phyloP scores from a whole-genome alignment of 2,797 vertebrate species.

The Picus viridis region DNA sequence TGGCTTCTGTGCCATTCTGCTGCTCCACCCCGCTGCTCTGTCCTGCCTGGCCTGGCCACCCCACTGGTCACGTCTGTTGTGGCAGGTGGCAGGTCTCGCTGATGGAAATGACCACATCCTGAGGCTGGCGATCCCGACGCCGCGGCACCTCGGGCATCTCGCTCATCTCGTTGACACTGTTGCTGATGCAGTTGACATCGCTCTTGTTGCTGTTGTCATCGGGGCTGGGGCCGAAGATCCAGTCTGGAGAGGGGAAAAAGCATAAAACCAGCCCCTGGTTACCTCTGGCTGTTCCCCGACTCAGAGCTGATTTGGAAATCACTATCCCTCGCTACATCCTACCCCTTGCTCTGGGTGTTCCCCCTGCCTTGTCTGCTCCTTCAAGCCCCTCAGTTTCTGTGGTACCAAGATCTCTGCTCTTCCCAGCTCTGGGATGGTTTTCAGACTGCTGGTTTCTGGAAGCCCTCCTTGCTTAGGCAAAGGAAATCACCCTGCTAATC shows the following conservation, averaged over 20 bases:
- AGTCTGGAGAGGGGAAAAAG: constrained; percentile 76
- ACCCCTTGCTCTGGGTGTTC: accelerated
- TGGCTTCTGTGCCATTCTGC: not conserved
- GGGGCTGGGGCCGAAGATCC: constrained; percentile 80
- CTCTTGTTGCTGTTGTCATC: constrained; percentile 80
- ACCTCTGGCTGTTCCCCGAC: not conserved
- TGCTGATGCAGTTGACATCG: constrained; percentile 84
- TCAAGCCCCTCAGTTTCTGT: not conserved
- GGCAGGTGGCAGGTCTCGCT: constrained; percentile 79
- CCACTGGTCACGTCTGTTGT: constrained; percentile 71
- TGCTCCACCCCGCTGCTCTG: not conserved
- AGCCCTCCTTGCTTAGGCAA: not conserved
- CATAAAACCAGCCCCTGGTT: not conserved
- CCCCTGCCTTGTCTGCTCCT: not conserved
- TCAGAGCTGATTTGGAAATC: not conserved
- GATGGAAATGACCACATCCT: constrained; percentile 84
- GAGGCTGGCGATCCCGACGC: constrained; percentile 41
- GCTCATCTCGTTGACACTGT: constrained; percentile 74
- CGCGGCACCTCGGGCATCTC: constrained; percentile 44
- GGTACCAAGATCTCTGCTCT: not conserved
- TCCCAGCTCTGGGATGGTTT: not conserved
- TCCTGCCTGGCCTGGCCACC: not conserved
- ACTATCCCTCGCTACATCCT: not conserved
- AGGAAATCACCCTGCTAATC: constrained; percentile 31
- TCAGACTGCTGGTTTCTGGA: constrained; percentile 1